phyloP scores from a whole-genome alignment of 2,113 vertebrate species.

The Silurus asotus region DNA sequence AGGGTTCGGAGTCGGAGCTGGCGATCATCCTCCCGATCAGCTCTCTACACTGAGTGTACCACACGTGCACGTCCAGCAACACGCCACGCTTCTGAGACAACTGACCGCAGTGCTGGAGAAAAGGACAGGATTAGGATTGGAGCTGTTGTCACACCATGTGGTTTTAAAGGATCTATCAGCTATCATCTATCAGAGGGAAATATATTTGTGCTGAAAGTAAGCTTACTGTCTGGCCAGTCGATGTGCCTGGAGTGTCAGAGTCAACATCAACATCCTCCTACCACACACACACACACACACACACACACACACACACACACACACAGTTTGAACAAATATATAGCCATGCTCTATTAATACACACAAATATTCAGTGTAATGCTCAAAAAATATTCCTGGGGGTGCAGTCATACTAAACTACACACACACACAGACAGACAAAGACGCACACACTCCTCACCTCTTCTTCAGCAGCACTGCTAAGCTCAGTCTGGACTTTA shows the following conservation, averaged over 20 bases:
- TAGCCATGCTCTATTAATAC: neutral
- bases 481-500: conserved; percentile 84
- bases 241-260: conserved; percentile 94
- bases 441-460: conserved; percentile 58
- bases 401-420: no score
- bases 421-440: conserved; percentile 39
- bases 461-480: conserved; percentile 84
- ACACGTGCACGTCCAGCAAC: conserved; percentile 74
- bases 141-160: no score
- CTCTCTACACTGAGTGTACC: conserved; percentile 85
- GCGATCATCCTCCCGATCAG: conserved; percentile 84
- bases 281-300: neutral
- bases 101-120: conserved; percentile 49
- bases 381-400: neutral
- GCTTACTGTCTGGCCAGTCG: conserved; percentile 84
- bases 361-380: neutral
- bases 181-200: neutral
- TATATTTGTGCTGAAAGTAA: neutral
- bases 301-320: neutral
- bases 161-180: neutral
- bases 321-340: neutral
- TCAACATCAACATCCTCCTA: conserved; percentile 82
- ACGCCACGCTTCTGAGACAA: conserved; percentile 66
- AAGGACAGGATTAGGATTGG: neutral
- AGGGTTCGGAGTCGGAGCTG: conserved; percentile 88